Conservation (phyloP, 2,888 invertebrate genomes). For the Ectobius pallidus region DNA sequence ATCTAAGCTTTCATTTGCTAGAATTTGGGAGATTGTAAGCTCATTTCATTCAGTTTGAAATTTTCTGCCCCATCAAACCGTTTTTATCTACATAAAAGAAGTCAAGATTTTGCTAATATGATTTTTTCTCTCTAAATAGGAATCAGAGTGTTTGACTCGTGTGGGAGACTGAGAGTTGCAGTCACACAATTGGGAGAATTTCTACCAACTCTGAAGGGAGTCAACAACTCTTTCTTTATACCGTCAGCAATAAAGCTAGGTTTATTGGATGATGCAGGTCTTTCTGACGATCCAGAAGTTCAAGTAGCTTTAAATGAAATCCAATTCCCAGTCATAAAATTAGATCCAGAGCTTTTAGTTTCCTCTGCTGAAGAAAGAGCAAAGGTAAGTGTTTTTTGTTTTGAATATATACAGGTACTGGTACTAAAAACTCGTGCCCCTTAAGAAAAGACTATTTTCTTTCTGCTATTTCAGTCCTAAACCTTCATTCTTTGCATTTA, state of each 20-base stretch:
- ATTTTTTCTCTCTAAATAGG: too few relatives aligned
- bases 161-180: constrained; percentile 36
- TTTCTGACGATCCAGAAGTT: constrained; percentile 35
- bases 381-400: constrained; percentile 38
- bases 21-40: too few relatives aligned
- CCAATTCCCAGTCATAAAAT: constrained; percentile 34
- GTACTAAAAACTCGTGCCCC: too few relatives aligned
- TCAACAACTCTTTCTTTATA: constrained; percentile 7
- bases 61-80: too few relatives aligned
- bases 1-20: too few relatives aligned
- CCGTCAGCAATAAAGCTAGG: constrained; percentile 34
- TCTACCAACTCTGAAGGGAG: constrained; percentile 35
- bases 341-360: constrained; percentile 31
- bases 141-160: constrained; percentile 41
- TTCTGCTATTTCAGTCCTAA: too few relatives aligned
- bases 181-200: constrained; percentile 38
- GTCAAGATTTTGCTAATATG: too few relatives aligned
- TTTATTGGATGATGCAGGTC: constrained; percentile 37
- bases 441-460: too few relatives aligned
- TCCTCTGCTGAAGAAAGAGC: constrained; percentile 42
- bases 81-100: too few relatives aligned
- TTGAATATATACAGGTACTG: too few relatives aligned
- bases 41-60: too few relatives aligned
- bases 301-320: constrained; percentile 30
- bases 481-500: too few relatives aligned